Base-by-base conservation (phyloP, 1,140 invertebrate species). In the Coelopa frigida region DNA sequence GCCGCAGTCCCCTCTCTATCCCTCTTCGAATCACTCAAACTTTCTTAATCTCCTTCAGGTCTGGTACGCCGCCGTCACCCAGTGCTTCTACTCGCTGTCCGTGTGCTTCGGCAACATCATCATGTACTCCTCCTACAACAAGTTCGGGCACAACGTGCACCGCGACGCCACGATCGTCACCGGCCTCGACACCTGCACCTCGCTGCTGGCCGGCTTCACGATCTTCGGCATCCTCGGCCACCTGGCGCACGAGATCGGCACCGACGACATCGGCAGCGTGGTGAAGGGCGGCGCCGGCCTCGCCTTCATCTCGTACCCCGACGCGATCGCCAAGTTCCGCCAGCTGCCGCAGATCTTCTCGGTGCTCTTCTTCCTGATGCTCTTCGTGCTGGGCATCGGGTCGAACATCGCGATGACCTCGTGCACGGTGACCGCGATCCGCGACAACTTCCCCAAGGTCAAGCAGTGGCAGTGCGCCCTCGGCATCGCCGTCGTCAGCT, bases 291-390 rank as follows among this genome's bases (percentile, higher is more conserved):
- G 85, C 3, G 77, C 83, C 33, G 85, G 85, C 4, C 68, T 91
- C 7, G 88, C 88, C 5, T 88, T 92, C 52, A 78, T 93, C 20
- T 89, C 87, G 0, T 95, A 94, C 70, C 89, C 91, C 1, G 87
- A 91, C 57, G 90, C 90, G 0, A 85, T 94, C 38, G 78, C 86
- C 6, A 87, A 89, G 63, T 87, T 92, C 54, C 78, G 80, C 5
- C 66, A 76, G 20, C 70, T 86, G 40, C 87, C 87, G 1, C 85
- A 88, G 73, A 82, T 86, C 71, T 94, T 94, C 73, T 81, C 91
- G 0, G 80, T 90, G 1, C 60, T 94, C 5, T 94, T 95, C 75
- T 95, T 94, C 72, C 58, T 91, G 6, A 91, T 91, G 87, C 75
- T 92, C 60, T 82, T 86, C 48, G 81, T 89, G 0, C 70, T 92